Conservation (phyloP, 2,888 invertebrate genomes). For the Disparrhopalites patrizii region DNA sequence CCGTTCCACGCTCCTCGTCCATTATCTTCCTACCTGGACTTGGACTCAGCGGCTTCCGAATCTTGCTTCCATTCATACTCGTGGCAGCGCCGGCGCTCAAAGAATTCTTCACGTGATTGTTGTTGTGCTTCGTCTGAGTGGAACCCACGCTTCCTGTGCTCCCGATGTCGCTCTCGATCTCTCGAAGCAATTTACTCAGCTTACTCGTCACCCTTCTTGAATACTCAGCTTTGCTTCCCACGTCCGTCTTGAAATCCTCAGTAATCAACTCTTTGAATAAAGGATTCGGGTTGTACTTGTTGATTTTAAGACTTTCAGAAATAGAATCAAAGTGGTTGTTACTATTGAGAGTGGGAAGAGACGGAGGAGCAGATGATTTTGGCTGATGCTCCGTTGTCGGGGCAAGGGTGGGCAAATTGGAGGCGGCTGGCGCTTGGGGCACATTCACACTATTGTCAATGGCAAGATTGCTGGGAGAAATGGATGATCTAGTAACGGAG, state of each 20-base stretch:
- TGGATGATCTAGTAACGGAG: neutral
- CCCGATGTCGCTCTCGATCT: slow-evolving; percentile 40
- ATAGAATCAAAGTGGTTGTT: neutral
- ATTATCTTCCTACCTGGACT: slow-evolving; percentile 11
- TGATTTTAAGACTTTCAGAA: slow-evolving; percentile 15
- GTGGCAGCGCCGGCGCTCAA: neutral
- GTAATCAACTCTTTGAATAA: slow-evolving; percentile 39
- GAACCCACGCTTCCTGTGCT: neutral
- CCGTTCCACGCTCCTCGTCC: too few relatives aligned
- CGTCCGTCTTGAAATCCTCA: slow-evolving; percentile 33
- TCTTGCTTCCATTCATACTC: neutral
- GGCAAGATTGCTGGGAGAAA: slow-evolving; percentile 3
- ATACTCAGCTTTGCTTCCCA: slow-evolving; percentile 42
- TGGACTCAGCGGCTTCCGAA: slow-evolving; percentile 10
- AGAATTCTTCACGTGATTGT: neutral
- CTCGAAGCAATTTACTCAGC: slow-evolving; percentile 43
- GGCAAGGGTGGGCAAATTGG: neutral
- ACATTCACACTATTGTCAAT: too few relatives aligned
- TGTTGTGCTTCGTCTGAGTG: neutral
- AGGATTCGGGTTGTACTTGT: slow-evolving; percentile 47
- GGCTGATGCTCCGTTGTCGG: neutral
- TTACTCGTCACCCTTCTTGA: slow-evolving; percentile 44
- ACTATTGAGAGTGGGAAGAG: neutral
- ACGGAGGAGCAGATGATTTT: neutral
- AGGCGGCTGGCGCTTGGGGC: too few relatives aligned